phyloP scores from a whole-genome alignment of 2,888 invertebrate species.

The Chymomyza caudatula region DNA sequence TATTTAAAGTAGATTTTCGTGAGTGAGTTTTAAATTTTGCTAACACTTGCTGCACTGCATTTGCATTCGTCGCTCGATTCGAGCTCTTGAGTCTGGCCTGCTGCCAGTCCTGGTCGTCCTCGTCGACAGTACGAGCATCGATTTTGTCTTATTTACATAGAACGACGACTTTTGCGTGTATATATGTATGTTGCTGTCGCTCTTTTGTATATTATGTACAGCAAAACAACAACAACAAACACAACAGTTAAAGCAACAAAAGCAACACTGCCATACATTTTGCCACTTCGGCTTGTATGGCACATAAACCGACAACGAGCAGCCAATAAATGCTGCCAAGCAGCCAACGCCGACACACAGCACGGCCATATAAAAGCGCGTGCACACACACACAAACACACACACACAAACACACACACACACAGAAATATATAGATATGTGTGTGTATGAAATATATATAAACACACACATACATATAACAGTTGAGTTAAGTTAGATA shows the following conservation, averaged over 20 bases:
- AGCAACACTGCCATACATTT: no score
- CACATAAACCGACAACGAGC: slow-evolving; percentile 72
- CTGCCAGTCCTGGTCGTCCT: slow-evolving; percentile 20
- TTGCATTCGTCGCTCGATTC: not conserved
- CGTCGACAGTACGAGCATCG: slow-evolving; percentile 43
- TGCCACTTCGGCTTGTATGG: slow-evolving; percentile 69
- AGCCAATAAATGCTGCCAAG: slow-evolving; percentile 70
- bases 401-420: not conserved
- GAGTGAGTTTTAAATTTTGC: not conserved
- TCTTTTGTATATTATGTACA: slow-evolving; percentile 55
- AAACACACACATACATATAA: slow-evolving; percentile 25
- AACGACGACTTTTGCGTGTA: slow-evolving; percentile 38
- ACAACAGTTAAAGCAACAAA: no score
- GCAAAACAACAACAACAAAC: slow-evolving; percentile 25
- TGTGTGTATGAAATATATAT: slow-evolving; percentile 39
- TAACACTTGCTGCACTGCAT: not conserved
- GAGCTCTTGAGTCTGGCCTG: not conserved
- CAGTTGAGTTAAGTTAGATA: slow-evolving; percentile 35
- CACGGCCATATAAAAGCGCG: slow-evolving; percentile 53
- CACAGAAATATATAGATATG: no score
- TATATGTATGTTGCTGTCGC: slow-evolving; percentile 15
- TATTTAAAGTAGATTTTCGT: no score
- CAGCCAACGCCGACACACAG: slow-evolving; percentile 34
- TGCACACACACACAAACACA: slow-evolving; percentile 44
- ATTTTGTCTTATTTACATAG: slow-evolving; percentile 53